Percentiles rank a stretch among this genome's conserved stretches.
Conservation (phyloP, 2,888 invertebrate genomes). For the Norana najaformis region DNA sequence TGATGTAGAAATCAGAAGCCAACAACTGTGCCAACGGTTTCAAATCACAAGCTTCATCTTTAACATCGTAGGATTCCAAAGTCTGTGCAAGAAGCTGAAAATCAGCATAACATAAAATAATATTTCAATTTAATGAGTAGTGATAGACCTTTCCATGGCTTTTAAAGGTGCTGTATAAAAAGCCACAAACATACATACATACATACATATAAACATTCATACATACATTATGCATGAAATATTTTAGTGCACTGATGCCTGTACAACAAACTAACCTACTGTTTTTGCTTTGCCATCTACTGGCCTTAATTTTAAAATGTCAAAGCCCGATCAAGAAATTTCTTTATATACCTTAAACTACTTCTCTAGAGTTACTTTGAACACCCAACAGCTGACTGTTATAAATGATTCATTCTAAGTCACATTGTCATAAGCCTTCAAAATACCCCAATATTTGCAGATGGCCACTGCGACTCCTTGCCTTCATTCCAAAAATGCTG, state of each 20-base stretch:
- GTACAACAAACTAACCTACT: no score
- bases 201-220: not conserved
- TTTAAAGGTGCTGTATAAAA: not conserved
- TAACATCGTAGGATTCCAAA: not conserved
- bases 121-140: not conserved
- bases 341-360: no score
- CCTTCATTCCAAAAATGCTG: no score
- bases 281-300: no score
- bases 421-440: no score
- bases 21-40: slow-evolving; percentile 58
- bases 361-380: no score
- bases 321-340: no score
- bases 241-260: not conserved
- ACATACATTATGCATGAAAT: not conserved
- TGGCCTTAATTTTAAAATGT: no score
- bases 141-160: not conserved
- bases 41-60: slow-evolving; percentile 19
- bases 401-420: no score
- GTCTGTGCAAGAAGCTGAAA: not conserved
- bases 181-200: not conserved
- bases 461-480: no score
- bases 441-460: no score
- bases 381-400: no score
- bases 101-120: not conserved
- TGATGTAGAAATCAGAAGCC: slow-evolving; percentile 88